These are phyloP conservation scores for Drosophila greeni DNA, from an alignment of 2,888 invertebrate species.

Conservation along the genomic window DNA sequence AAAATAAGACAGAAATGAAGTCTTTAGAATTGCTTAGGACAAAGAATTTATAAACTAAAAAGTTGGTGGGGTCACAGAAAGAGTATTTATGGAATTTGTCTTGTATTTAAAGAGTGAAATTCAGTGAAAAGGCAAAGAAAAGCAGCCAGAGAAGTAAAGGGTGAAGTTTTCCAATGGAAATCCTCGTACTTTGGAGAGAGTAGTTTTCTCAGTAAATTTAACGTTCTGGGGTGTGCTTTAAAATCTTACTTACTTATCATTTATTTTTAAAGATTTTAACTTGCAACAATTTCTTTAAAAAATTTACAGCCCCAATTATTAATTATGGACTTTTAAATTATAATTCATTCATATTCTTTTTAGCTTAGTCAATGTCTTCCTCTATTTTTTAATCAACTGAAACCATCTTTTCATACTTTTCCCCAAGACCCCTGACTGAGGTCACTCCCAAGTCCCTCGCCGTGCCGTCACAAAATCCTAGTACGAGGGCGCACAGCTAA, in stretches of 20 bases:
- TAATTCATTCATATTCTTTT: not conserved
- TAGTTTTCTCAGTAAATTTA: not conserved
- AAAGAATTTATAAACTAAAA: conserved; percentile 2
- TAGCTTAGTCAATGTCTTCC: too few species aligned
- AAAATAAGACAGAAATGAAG: not conserved
- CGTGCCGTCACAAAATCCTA: conserved; percentile 1
- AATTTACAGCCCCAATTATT: not conserved
- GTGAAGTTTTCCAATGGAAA: conserved; percentile 6
- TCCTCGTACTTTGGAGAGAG: not conserved
- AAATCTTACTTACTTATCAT: not conserved
- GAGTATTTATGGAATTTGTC: not conserved
- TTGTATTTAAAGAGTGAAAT: not conserved
- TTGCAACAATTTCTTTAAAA: too few species aligned
- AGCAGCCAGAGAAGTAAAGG: not conserved
- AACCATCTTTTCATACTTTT: conserved; percentile 2
- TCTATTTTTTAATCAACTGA: conserved; percentile 4
- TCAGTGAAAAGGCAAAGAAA: not conserved
- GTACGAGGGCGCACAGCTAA: conserved; percentile 6
- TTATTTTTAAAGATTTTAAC: not conserved
- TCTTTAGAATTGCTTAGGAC: not conserved
- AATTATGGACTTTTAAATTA: not conserved
- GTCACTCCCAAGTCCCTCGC: not conserved
- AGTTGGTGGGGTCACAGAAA: not conserved
- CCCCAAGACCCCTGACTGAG: not conserved
- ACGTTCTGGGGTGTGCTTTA: not conserved